Evolutionary conservation across 2,888 invertebrate genomes (phyloP).

Genomic region (Drosophila maculinotata): DNA sequence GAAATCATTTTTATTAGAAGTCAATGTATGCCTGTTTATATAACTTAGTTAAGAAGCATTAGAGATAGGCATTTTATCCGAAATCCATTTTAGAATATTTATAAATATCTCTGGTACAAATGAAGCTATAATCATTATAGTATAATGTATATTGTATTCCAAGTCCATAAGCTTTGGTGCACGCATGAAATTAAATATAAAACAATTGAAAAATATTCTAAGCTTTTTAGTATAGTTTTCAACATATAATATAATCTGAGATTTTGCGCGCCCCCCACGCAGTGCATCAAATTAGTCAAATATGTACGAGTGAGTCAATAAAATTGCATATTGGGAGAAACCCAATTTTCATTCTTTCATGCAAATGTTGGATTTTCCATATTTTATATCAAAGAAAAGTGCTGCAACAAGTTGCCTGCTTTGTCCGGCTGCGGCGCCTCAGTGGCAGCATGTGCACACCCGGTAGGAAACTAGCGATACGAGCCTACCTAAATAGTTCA

Average conservation of each 20-base stretch:
- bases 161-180: too few species aligned
- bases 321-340: slow-evolving; percentile 61
- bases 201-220: too few species aligned
- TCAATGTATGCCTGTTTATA: not conserved
- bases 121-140: too few species aligned
- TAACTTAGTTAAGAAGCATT: too few species aligned
- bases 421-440: slow-evolving; percentile 27
- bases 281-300: slow-evolving; percentile 12
- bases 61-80: too few species aligned
- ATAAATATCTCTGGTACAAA: too few species aligned
- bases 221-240: too few species aligned
- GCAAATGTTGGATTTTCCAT: slow-evolving; percentile 71
- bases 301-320: slow-evolving; percentile 43
- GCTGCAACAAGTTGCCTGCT: slow-evolving; percentile 61
- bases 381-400: slow-evolving; percentile 72
- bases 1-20: too few species aligned
- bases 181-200: too few species aligned
- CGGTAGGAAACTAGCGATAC: slow-evolving; percentile 7
- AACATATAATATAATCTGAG: too few species aligned
- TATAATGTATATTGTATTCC: too few species aligned
- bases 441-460: slow-evolving; percentile 21
- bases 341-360: slow-evolving; percentile 68
- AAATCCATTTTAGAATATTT: too few species aligned
- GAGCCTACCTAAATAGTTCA: slow-evolving; percentile 71
- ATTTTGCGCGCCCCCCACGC: slow-evolving; percentile 43